phyloP scores from a whole-genome alignment of 1,140 invertebrate genomes.

The Conus ventricosus region DNA sequence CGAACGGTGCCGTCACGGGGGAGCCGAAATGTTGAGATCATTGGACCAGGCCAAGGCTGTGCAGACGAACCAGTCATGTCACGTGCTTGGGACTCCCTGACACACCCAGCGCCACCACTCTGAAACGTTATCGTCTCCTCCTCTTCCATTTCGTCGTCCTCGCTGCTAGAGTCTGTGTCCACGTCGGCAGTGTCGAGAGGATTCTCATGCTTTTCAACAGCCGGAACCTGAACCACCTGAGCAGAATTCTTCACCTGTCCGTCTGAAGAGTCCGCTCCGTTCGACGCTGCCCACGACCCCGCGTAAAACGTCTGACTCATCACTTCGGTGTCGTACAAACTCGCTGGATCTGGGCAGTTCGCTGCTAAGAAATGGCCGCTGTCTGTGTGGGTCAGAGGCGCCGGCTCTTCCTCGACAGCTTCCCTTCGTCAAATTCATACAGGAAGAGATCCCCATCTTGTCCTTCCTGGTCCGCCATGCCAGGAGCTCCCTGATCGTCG shows the following conservation, averaged over 20 bases:
- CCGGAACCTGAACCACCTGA: background rate
- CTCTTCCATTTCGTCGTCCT: background rate
- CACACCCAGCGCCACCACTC: background rate
- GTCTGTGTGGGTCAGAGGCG: background rate
- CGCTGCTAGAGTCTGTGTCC: background rate
- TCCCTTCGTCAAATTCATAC: background rate
- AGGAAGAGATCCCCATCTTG: background rate
- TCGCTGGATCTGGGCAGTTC: background rate
- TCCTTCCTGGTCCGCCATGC: background rate
- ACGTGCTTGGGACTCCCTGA: background rate
- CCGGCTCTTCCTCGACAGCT: background rate
- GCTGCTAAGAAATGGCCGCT: background rate
- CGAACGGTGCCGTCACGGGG: background rate
- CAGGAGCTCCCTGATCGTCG: background rate
- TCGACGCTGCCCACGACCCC: background rate
- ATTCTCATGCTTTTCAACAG: background rate
- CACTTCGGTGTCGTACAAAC: background rate
- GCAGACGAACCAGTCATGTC: background rate
- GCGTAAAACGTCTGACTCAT: background rate
- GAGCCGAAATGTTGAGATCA: background rate
- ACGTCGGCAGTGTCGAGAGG: background rate
- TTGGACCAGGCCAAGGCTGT: background rate
- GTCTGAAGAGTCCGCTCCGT: background rate
- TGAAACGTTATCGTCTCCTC: background rate
- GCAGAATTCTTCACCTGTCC: background rate